Base-by-base conservation (phyloP, 1,140 invertebrate genomes). In the Aphidius ervi region DNA sequence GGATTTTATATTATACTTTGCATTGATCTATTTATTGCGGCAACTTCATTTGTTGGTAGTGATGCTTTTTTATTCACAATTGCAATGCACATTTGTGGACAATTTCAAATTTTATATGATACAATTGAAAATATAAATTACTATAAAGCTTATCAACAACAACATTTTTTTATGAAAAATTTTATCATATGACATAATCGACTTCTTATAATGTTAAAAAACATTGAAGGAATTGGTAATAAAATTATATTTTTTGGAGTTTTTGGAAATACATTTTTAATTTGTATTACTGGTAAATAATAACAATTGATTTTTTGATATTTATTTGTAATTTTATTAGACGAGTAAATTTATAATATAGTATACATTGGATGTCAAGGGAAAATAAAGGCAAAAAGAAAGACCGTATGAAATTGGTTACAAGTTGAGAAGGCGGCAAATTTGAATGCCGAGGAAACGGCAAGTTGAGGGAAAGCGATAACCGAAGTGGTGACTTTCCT, bases 41-140 rank as follows among this genome's bases (percentile, higher is more conserved):
- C 52, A 16, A 56, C 59, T 7, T 52, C 56, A 9, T 59, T 59
- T 46, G 46, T 62, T 50, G 59, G 57, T 2, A 54, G 31, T 41
- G 63, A 65, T 41, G 43, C 61, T 37, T 65, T 62, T 16, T 62
- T 65, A 42, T 62, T 65, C 41, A 16, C 43, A 3, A 57, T 62
- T 10, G 52, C 47, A 4, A 57, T 65, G 54, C 60, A 65, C 50
- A 42, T 62, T 50, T 65, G 63, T 41, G 63, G 59, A 45, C 63
- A 65, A 39, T 59, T 61, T n/a, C 10, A 62, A 40, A 7, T 65
- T 9, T 52, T 64, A 5, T 49, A 47, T 9, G 20, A 9, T 8
- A 37, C 42, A 6, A 9, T 62, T 4, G 46, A 45, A n/a, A 37
- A 49, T 52, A 52, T 65, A 9, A 20, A 56, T 6, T 6, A n/a